Evolutionary conservation across 2,888 invertebrate genomes (phyloP).

Genomic region (Apomyelois bistriatella): DNA sequence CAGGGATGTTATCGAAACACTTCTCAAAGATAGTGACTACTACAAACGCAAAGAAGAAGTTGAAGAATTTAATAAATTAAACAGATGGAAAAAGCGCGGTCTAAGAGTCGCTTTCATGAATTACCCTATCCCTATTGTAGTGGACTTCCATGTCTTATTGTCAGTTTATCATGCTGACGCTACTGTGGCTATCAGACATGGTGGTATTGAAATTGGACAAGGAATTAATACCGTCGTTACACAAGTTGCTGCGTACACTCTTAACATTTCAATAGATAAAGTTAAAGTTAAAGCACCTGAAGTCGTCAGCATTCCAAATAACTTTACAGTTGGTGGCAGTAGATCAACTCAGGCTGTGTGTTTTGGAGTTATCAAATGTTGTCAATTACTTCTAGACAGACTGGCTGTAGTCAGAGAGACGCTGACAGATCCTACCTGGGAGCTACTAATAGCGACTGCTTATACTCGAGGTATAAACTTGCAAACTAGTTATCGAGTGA

Average conservation of each 20-base stretch:
- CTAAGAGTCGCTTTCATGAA: conserved; percentile 84
- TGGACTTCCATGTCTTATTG: conserved; percentile 80
- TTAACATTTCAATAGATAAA: conserved; percentile 83
- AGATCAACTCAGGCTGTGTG: conserved; percentile 46
- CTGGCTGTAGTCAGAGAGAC: conserved; percentile 60
- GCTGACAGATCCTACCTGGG: conserved; percentile 72
- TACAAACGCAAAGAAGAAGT: conserved; percentile 75
- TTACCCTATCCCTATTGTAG: conserved; percentile 77
- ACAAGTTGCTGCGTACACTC: conserved; percentile 82
- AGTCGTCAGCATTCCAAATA: conserved; percentile 82
- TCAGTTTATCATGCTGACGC: conserved; percentile 86
- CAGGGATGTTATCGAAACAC: conserved; percentile 40
- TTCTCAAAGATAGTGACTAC: conserved; percentile 69
- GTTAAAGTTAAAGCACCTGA: conserved; percentile 83
- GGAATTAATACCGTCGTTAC: conserved; percentile 86
- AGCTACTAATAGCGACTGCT: conserved; percentile 71
- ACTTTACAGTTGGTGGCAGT: conserved; percentile 83
- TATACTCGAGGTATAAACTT: conserved; percentile 52
- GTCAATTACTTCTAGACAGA: conserved; percentile 71
- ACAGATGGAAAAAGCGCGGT: conserved; percentile 89
- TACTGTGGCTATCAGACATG: conserved; percentile 85
- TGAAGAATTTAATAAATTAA: conserved; percentile 81
- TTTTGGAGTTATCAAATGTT: conserved; percentile 61
- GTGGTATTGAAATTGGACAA: conserved; percentile 89
- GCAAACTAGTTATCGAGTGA: conserved; percentile 50